phyloP scores from a whole-genome alignment of 1,140 invertebrate genomes.

The Batillaria attramentaria region DNA sequence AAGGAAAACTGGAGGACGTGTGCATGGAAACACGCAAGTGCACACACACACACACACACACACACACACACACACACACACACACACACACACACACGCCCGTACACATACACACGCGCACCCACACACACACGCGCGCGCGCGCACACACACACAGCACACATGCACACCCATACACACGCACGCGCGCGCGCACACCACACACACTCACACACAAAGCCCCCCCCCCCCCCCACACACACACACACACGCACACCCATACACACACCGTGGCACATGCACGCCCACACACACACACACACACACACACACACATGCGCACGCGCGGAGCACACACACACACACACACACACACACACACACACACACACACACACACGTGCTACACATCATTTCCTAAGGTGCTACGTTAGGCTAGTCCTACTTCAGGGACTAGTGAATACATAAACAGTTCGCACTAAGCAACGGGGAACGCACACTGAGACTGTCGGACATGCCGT shows the following conservation, averaged over 20 bases:
- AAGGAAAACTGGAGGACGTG: no score
- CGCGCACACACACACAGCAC: not conserved
- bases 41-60: constrained; percentile 18
- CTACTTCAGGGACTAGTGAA: not conserved
- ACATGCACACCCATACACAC: not conserved
- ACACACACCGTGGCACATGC: not conserved
- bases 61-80: constrained; percentile 17
- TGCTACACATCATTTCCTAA: not conserved
- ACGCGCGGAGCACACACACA: not conserved
- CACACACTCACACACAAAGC: not conserved
- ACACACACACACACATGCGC: not conserved
- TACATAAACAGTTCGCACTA: not conserved
- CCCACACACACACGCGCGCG: not conserved
- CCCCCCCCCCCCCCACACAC: not conserved
- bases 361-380: constrained; percentile 2
- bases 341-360: not conserved
- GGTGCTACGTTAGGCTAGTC: no score
- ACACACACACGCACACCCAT: not conserved
- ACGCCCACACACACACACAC: not conserved
- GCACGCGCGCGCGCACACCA: not conserved
- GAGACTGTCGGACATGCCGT: not conserved
- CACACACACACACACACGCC: constrained; percentile 13
- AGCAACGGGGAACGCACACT: not conserved
- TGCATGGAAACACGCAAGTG: not conserved
- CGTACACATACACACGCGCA: not conserved